Conservation (phyloP, 2,888 invertebrate species). For the Pseudococcus jackbeardsleyi region DNA sequence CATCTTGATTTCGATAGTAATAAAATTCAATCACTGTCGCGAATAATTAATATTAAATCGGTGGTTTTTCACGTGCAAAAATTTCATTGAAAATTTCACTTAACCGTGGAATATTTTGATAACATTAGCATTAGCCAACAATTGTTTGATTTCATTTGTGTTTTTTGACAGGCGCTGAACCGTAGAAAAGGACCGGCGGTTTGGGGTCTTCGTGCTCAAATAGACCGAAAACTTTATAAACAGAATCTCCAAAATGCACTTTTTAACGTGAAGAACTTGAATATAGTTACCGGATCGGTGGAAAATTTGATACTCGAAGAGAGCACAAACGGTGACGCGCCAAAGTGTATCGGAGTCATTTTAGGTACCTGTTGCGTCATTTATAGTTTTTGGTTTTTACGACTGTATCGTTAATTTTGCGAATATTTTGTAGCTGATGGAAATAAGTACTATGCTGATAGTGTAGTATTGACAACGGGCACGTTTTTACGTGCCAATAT, state of each 20-base stretch:
- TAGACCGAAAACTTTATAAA: constrained; percentile 86
- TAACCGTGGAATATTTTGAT: neutral
- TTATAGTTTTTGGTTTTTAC: neutral
- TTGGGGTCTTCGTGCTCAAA: constrained; percentile 90
- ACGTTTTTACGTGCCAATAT: constrained; percentile 90
- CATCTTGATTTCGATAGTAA: neutral
- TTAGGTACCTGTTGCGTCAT: constrained; percentile 70
- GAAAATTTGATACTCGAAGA: constrained; percentile 81
- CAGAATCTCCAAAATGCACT: constrained; percentile 81
- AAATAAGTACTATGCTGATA: constrained; percentile 73
- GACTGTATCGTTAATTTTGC: neutral
- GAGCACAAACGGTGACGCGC: constrained; percentile 67
- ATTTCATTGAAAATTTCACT: neutral
- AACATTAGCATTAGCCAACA: neutral
- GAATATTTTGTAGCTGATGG: constrained; percentile 73
- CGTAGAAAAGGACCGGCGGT: constrained; percentile 85
- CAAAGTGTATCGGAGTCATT: constrained; percentile 73
- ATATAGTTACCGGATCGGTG: constrained; percentile 80
- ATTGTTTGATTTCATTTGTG: constrained; percentile 36
- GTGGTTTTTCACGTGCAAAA: neutral
- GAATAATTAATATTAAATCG: neutral
- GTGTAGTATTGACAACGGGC: constrained; percentile 88
- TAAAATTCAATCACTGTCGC: neutral
- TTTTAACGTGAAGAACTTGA: constrained; percentile 76
- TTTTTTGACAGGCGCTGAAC: constrained; percentile 65